Evolutionary conservation across 1,140 invertebrate genomes (phyloP).

Genomic region (Steinernema feltiae): DNA sequence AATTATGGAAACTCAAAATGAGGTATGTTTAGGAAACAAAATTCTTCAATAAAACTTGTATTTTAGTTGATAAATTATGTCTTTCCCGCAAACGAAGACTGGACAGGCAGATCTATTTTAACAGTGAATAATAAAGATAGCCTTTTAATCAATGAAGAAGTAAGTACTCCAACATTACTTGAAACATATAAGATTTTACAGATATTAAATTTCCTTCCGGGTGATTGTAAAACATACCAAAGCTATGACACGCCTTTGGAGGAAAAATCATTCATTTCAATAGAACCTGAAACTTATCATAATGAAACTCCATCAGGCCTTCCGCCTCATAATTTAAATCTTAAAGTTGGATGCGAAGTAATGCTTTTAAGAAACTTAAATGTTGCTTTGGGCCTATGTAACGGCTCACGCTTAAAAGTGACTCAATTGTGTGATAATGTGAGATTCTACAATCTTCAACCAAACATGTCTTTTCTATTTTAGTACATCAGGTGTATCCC

Average conservation of each 20-base stretch:
- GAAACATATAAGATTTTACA: neutral
- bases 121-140: constrained; percentile 13
- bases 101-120: neutral
- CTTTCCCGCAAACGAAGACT: neutral
- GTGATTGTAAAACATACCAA: no score
- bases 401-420: constrained; percentile 58
- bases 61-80: neutral
- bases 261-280: constrained; percentile 9
- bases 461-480: constrained; percentile 31
- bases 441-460: no score
- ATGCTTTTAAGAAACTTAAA: constrained; percentile 59
- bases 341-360: constrained; percentile 57
- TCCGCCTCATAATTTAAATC: constrained; percentile 57
- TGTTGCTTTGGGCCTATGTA: constrained; percentile 50
- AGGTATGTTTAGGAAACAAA: neutral
- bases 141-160: neutral
- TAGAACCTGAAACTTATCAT: constrained; percentile 37
- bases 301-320: constrained; percentile 48
- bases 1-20: neutral
- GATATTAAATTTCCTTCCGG: no score
- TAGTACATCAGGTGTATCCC: constrained; percentile 14
- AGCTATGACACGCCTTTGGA: neutral
- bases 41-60: neutral
- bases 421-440: constrained; percentile 19
- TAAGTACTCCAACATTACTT: constrained; percentile 2